A percentile compares a stretch with the other conserved stretches of the same genome.
Evolutionary conservation across 2,888 invertebrate species (phyloP).

Genomic region (Antheraea yamamai): DNA sequence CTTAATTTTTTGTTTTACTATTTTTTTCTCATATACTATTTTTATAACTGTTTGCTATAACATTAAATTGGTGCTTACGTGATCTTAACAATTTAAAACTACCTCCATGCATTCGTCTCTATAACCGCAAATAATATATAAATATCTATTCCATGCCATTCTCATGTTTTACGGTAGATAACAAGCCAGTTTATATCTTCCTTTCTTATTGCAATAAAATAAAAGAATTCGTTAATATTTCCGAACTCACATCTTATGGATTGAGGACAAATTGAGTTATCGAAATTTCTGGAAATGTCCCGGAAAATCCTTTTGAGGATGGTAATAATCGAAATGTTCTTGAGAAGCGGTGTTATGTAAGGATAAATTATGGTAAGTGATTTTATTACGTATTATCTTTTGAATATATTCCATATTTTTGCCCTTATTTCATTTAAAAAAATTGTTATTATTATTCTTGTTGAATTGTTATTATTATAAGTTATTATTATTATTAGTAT

Average conservation of each 20-base stretch:
- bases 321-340: not conserved
- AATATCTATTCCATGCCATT: not conserved
- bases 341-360: conserved; percentile 4
- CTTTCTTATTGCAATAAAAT: not conserved
- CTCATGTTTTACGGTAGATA: not conserved
- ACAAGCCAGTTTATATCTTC: not conserved
- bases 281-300: not conserved
- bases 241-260: not conserved
- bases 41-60: no score
- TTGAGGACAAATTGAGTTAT: conserved; percentile 6
- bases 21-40: no score
- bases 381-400: not conserved
- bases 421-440: not conserved
- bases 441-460: not conserved
- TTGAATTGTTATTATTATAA: no score
- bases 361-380: not conserved
- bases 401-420: not conserved
- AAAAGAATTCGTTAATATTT: not conserved
- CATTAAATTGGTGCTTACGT: no score
- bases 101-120: not conserved
- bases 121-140: not conserved
- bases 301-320: conserved; percentile 9
- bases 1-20: no score
- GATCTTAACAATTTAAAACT: not conserved
- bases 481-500: no score